Percentiles rank a stretch among this genome's conserved stretches.
Evolutionary conservation across 2,888 invertebrate species (phyloP).

Genomic region (Ethmia dodecea): DNA sequence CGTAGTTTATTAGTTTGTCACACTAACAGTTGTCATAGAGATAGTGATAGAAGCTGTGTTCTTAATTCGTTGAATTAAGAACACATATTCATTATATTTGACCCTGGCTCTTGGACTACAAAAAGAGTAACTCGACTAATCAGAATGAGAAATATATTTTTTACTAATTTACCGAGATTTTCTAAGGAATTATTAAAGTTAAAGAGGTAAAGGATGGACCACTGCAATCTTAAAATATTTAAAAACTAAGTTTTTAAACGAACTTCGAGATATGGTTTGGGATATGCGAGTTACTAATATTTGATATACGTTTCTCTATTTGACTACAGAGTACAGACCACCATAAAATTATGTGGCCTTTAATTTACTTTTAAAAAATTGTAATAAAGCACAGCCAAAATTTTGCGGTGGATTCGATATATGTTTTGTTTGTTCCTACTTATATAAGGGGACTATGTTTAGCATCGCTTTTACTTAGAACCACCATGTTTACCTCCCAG

Average conservation of each 20-base stretch:
- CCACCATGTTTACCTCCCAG: no score
- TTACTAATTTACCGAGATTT: conserved; percentile 24
- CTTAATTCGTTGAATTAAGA: no score
- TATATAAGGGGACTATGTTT: conserved; percentile 7
- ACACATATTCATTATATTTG: neutral
- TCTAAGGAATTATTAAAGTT: conserved; percentile 25
- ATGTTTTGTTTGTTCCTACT: conserved; percentile 35
- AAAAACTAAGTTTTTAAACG: conserved; percentile 13
- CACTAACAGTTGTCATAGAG: no score
- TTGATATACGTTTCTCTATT: conserved; percentile 6
- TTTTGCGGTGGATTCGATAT: conserved; percentile 62
- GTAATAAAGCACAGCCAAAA: conserved; percentile 69
- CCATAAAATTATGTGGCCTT: conserved; percentile 40
- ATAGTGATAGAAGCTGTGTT: no score
- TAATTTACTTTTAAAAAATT: conserved; percentile 33
- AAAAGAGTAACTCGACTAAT: conserved; percentile 12
- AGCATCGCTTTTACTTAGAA: neutral
- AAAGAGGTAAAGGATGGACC: conserved; percentile 52
- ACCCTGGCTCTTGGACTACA: neutral
- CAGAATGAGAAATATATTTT: conserved; percentile 23
- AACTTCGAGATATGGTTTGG: conserved; percentile 21
- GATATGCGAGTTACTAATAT: conserved; percentile 33
- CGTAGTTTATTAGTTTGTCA: no score
- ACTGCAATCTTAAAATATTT: conserved; percentile 34
- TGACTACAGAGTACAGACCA: conserved; percentile 27